phyloP scores from a whole-genome alignment of 2,888 invertebrate species.

The Leptinotarsa peninsularis region DNA sequence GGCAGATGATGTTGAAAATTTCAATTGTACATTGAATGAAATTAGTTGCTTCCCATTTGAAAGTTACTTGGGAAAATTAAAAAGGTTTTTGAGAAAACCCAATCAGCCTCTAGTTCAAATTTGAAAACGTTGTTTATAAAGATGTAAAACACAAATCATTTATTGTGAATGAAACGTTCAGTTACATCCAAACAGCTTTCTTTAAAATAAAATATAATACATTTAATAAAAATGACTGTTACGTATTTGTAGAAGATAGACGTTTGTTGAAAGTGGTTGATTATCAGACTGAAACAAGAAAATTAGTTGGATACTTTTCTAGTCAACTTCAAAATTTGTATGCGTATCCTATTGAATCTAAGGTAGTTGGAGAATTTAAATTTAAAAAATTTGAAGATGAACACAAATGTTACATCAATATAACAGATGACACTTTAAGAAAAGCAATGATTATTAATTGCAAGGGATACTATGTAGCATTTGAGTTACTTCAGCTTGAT shows the following conservation, averaged over 20 bases:
- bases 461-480: constrained; percentile 25
- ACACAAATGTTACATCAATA: neutral
- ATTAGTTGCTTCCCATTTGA: constrained; percentile 30
- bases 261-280: constrained; percentile 23
- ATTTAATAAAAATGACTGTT: constrained; percentile 25
- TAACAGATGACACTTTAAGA: neutral
- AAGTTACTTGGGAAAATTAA: constrained; percentile 25
- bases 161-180: constrained; percentile 27
- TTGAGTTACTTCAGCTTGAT: constrained; percentile 24
- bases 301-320: constrained; percentile 24
- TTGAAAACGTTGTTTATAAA: constrained; percentile 29
- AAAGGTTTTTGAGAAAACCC: constrained; percentile 38
- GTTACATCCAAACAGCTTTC: constrained; percentile 27
- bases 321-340: constrained; percentile 28
- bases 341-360: constrained; percentile 26
- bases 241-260: constrained; percentile 26
- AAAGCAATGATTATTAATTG: constrained; percentile 18
- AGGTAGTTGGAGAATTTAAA: constrained; percentile 20
- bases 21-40: constrained; percentile 36
- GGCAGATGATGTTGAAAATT: constrained; percentile 35
- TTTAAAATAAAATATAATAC: constrained; percentile 26
- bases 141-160: constrained; percentile 21
- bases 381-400: constrained; percentile 21
- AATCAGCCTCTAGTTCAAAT: constrained; percentile 40
- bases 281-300: constrained; percentile 25